Evolutionary conservation across 2,113 vertebrate species (phyloP).

Genomic region (Lates calcarifer): DNA sequence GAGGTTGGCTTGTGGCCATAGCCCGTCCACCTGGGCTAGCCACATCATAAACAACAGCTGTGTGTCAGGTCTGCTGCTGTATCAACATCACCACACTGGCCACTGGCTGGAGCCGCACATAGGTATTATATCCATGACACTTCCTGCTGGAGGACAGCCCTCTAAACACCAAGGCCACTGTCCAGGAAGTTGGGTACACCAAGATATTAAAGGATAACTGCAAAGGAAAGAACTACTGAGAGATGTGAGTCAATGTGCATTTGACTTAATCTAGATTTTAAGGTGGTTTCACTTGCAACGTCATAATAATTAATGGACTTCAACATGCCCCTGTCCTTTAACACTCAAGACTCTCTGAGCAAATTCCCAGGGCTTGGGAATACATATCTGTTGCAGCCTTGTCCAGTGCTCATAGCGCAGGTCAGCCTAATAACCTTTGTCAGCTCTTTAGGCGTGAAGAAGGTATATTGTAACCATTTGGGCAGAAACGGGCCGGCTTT

Average conservation of each 20-base stretch:
- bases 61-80: constrained; percentile 72
- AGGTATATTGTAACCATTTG: constrained; percentile 86
- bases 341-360: constrained; percentile 26
- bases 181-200: constrained; percentile 68
- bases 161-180: constrained; percentile 70
- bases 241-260: background rate
- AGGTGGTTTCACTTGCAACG: constrained; percentile 33
- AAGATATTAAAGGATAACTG: constrained; percentile 9
- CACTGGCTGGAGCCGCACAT: constrained; percentile 71
- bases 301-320: constrained; percentile 44
- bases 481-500: constrained; percentile 83
- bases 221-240: background rate
- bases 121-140: constrained; percentile 76
- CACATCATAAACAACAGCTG: constrained; percentile 85
- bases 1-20: constrained; percentile 76
- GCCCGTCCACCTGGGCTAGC: constrained; percentile 79
- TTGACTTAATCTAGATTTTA: constrained; percentile 1
- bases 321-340: background rate
- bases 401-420: constrained; percentile 45
- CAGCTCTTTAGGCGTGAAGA: constrained; percentile 85
- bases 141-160: constrained; percentile 68
- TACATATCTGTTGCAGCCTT: constrained; percentile 59
- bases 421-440: constrained; percentile 83
- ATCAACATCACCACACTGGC: constrained; percentile 80
- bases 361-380: constrained; percentile 57